phyloP scores from a whole-genome alignment of 2,113 vertebrate species.

The Pachycephala philippinensis region DNA sequence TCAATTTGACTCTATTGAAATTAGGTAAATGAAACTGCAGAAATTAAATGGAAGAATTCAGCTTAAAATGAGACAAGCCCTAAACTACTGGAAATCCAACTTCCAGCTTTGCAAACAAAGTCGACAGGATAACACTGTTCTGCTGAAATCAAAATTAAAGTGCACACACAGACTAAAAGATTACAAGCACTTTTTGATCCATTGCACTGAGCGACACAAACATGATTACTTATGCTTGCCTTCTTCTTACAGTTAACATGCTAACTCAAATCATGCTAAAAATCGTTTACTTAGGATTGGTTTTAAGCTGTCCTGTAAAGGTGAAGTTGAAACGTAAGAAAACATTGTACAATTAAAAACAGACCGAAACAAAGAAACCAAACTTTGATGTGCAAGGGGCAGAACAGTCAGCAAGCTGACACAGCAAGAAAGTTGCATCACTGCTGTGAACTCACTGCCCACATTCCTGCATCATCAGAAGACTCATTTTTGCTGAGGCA shows the following conservation, averaged over 20 bases:
- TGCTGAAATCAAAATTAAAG: neutral
- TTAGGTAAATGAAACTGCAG: neutral
- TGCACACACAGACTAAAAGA: neutral
- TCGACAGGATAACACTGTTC: neutral
- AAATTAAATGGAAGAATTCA: neutral
- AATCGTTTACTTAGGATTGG: neutral
- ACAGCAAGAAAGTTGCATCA: neutral
- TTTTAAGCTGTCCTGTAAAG: neutral
- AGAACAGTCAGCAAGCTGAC: neutral
- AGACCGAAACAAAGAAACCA: neutral
- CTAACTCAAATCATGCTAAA: neutral
- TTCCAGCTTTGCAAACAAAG: neutral
- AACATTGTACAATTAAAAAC: neutral
- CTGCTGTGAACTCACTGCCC: neutral
- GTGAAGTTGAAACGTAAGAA: neutral
- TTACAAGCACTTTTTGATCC: neutral
- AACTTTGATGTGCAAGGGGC: neutral
- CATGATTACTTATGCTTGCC: neutral
- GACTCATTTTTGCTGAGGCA: conserved; percentile 41
- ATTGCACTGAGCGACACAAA: neutral
- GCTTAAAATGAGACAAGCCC: neutral
- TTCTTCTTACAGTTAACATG: neutral
- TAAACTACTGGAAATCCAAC: neutral
- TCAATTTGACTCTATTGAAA: neutral
- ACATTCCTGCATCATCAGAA: conserved; percentile 26